These are phyloP conservation scores for Cephus pulcher DNA, from an alignment of 2,888 invertebrate species.

Conservation along the genomic window DNA sequence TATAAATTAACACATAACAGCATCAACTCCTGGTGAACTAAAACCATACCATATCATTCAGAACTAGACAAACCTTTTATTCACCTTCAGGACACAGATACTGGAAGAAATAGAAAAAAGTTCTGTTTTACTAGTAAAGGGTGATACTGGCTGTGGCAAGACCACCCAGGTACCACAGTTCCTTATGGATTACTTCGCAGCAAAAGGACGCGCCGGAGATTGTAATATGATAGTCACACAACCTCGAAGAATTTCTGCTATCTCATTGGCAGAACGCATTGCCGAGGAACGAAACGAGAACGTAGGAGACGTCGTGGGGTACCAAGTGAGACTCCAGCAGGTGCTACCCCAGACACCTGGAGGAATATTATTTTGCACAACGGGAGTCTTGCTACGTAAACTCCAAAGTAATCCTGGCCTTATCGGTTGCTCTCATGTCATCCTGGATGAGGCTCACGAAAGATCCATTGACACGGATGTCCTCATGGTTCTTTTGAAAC, in stretches of 20 bases:
- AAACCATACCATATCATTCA: too few relatives aligned
- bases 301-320: slow-evolving; percentile 76
- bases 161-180: slow-evolving; percentile 78
- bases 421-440: slow-evolving; percentile 73
- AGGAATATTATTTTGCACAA: slow-evolving; percentile 77
- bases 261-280: slow-evolving; percentile 75
- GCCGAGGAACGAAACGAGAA: slow-evolving; percentile 74
- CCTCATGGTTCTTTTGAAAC: slow-evolving; percentile 71
- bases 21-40: too few relatives aligned
- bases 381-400: slow-evolving; percentile 72
- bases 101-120: slow-evolving; percentile 68
- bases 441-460: slow-evolving; percentile 82
- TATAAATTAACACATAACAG: too few relatives aligned
- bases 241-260: slow-evolving; percentile 77
- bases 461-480: slow-evolving; percentile 78
- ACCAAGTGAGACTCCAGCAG: slow-evolving; percentile 73
- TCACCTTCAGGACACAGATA: slow-evolving; percentile 66
- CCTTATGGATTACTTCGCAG: slow-evolving; percentile 69
- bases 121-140: slow-evolving; percentile 73
- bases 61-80: background rate
- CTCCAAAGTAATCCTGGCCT: slow-evolving; percentile 67
- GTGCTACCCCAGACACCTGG: slow-evolving; percentile 70
- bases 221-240: slow-evolving; percentile 75
- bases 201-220: slow-evolving; percentile 60
- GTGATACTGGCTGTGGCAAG: slow-evolving; percentile 81